These are phyloP conservation scores for Bombus pyrosoma DNA, from an alignment of 1,140 invertebrate genomes.

Conservation along the genomic window DNA sequence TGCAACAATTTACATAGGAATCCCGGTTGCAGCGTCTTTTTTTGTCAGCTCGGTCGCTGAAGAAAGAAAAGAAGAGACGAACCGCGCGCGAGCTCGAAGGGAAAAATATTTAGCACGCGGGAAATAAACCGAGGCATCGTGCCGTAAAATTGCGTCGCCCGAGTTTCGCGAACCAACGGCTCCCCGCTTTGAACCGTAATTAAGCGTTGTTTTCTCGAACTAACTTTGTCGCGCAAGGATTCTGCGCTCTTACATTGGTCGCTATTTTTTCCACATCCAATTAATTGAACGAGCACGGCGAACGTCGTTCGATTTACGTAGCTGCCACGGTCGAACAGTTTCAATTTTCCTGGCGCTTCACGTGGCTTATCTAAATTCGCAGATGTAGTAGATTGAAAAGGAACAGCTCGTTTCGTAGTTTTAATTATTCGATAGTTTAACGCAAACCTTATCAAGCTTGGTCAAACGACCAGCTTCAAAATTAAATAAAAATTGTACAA, in stretches of 20 bases:
- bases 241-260: no score
- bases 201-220: slow-evolving; percentile 5
- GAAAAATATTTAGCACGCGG: slow-evolving; percentile 35
- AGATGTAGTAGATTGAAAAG: neutral
- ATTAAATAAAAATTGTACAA: no score
- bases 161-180: slow-evolving; percentile 25
- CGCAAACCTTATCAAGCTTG: no score
- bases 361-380: neutral
- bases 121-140: slow-evolving; percentile 21
- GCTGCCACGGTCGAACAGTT: neutral
- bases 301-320: neutral
- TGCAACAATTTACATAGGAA: no score
- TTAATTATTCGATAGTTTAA: neutral
- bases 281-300: neutral
- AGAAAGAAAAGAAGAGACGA: neutral
- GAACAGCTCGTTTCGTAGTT: neutral
- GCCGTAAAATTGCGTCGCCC: slow-evolving; percentile 38
- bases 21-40: no score
- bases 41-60: no score
- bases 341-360: neutral
- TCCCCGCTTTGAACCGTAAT: slow-evolving; percentile 1
- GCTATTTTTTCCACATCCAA: neutral
- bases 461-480: no score
- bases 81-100: neutral
- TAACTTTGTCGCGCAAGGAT: neutral